A percentile compares a stretch with the other conserved stretches of the same genome.
Evolutionary conservation across 1,140 invertebrate genomes (phyloP).

Genomic region (Drosophila lacteicornis): DNA sequence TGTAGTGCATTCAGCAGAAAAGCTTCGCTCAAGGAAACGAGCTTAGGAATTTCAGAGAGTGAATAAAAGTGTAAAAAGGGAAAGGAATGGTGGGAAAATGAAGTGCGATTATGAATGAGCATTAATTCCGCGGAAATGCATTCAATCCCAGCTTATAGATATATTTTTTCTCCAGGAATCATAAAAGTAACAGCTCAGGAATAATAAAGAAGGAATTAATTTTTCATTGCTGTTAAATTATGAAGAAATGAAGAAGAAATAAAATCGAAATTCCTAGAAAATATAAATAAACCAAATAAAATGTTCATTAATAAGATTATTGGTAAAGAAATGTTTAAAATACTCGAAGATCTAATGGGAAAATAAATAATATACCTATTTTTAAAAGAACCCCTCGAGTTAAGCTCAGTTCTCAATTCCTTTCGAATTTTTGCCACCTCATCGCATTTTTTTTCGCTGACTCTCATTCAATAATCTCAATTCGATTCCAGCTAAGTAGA

Average conservation of each 20-base stretch:
- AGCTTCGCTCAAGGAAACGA: slow-evolving; percentile 24
- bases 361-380: background rate
- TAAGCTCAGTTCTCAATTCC: slow-evolving; percentile 2
- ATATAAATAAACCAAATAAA: too few relatives aligned
- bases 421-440: background rate
- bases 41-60: slow-evolving; percentile 9
- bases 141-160: slow-evolving; percentile 1
- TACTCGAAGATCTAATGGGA: background rate
- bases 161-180: background rate
- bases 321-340: background rate
- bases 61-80: slow-evolving; percentile 15
- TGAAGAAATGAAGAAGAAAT: too few relatives aligned
- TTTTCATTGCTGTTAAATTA: too few relatives aligned
- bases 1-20: slow-evolving; percentile 22
- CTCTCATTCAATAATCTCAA: slow-evolving; percentile 46
- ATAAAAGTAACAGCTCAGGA: background rate
- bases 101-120: background rate
- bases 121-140: slow-evolving; percentile 4
- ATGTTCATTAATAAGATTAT: too few relatives aligned
- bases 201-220: too few relatives aligned
- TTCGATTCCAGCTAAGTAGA: slow-evolving; percentile 38
- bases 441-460: background rate
- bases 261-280: too few relatives aligned
- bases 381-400: too few relatives aligned
- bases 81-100: slow-evolving; percentile 18